Evolutionary conservation across 1,140 invertebrate genomes (phyloP), one percentile per base, ranked within the genome.

Genomic region (Aphidius ervi): DNA sequence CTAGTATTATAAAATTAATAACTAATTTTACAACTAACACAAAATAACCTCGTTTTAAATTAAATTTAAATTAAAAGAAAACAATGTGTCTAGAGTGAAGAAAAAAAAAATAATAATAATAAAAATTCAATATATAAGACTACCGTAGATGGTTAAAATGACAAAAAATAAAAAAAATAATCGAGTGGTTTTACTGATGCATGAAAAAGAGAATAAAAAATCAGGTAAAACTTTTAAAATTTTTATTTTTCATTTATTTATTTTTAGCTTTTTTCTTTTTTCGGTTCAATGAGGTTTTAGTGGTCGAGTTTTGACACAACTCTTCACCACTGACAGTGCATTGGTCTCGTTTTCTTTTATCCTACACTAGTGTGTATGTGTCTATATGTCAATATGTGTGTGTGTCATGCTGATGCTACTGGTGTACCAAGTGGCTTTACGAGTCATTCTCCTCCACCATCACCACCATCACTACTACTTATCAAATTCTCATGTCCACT

Each of bases 271-370:
- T 49, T 49, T 49, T 31, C 1, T 20, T n/a, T 31, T 49, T 56
- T 46, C 47, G 41, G 47, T 61, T 56, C 60, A 62, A 62, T 62
- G 60, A 62, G 49, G 55, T 62, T 62, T 56, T 57, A 57, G 60
- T 57, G 55, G 60, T 62, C 48, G 55, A 46, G 42, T 54, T 62
- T 48, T 62, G 60, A 62, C 60, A 62, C 49, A 55, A 42, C 60
- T 57, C 60, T 62, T 62, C 60, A 49, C 56, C 60, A 62, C 60
- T 55, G 55, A 7, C 48, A 52, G 37, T 49, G 20, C 8, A 46
- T 16, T 41, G 42, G 59, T 40, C 60, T 56, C 43, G 48, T 62
- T 62, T 62, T 47, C 60, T 62, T 62, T 45, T 31, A 57, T 40
- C 60, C 58, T 47, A 60, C 4, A 54, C 45, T 60, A 48, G 10